These are phyloP conservation scores for Idaea biselata DNA, from an alignment of 2,888 invertebrate species.

Conservation along the genomic window DNA sequence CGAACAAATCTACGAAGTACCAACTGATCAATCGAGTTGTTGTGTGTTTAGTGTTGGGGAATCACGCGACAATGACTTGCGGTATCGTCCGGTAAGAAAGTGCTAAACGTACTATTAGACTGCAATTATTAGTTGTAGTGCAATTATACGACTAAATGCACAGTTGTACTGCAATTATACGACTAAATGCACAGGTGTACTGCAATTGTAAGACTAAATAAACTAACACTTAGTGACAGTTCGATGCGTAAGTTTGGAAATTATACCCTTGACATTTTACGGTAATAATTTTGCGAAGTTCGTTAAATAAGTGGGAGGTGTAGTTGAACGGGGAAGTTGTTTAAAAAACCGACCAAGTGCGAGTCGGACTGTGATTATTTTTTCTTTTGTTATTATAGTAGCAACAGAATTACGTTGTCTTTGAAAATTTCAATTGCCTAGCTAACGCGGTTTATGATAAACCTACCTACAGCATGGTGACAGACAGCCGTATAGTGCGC, in stretches of 20 bases:
- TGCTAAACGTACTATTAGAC: constrained; percentile 51
- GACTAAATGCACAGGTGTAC: no score
- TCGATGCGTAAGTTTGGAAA: constrained; percentile 15
- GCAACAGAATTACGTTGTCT: no score
- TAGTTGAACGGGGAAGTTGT: background rate
- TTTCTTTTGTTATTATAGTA: no score
- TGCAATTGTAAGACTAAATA: no score
- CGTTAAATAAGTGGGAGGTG: background rate
- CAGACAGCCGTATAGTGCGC: no score
- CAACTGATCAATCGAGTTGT: constrained; percentile 50
- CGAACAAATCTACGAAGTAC: constrained; percentile 33
- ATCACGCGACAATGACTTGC: constrained; percentile 68
- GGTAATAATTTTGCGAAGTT: background rate
- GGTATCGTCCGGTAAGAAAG: constrained; percentile 36
- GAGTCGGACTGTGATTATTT: no score
- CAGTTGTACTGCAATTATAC: constrained; percentile 2
- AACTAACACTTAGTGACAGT: constrained; percentile 1
- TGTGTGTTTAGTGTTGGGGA: constrained; percentile 39
- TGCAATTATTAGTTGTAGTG: constrained; percentile 30
- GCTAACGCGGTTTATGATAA: no score
- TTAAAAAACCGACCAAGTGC: no score
- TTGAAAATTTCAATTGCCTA: no score
- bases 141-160: constrained; percentile 31
- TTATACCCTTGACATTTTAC: constrained; percentile 7
- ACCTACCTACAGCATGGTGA: no score